phyloP scores from a whole-genome alignment of 2,113 vertebrate genomes.

The Strix uralensis region DNA sequence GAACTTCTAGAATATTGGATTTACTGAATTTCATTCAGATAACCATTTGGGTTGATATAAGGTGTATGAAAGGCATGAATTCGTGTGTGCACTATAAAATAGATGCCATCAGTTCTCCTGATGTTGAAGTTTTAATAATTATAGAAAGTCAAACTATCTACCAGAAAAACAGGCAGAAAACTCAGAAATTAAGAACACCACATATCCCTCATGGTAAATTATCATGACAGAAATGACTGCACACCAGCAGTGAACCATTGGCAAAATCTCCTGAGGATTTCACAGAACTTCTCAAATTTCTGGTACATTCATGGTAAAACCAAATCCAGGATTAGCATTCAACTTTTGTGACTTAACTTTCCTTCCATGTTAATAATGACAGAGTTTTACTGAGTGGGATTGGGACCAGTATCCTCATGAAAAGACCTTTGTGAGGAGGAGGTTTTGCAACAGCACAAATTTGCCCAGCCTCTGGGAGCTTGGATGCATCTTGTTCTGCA shows the following conservation, averaged over 20 bases:
- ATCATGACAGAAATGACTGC: not conserved
- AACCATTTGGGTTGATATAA: not conserved
- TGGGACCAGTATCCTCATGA: accelerated
- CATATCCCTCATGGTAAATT: not conserved
- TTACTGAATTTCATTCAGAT: not conserved
- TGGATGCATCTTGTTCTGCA: not conserved
- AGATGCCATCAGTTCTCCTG: not conserved
- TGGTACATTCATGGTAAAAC: not conserved
- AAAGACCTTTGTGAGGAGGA: not conserved
- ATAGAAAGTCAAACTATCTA: not conserved
- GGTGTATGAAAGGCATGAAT: not conserved
- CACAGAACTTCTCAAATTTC: not conserved
- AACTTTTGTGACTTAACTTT: not conserved
- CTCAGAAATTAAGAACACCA: not conserved
- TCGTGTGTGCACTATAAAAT: not conserved
- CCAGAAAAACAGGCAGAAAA: not conserved
- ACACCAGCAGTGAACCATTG: accelerated
- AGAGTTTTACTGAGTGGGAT: not conserved
- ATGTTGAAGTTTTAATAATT: not conserved
- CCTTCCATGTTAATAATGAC: not conserved
- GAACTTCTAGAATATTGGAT: not conserved
- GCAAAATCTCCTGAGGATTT: not conserved
- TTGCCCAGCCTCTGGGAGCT: not conserved
- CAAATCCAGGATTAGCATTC: not conserved
- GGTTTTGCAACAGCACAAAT: not conserved